A percentile compares a stretch with the other conserved stretches of the same genome.
Conservation (phyloP, 2,888 invertebrate species). For the Drosophila pegasa region DNA sequence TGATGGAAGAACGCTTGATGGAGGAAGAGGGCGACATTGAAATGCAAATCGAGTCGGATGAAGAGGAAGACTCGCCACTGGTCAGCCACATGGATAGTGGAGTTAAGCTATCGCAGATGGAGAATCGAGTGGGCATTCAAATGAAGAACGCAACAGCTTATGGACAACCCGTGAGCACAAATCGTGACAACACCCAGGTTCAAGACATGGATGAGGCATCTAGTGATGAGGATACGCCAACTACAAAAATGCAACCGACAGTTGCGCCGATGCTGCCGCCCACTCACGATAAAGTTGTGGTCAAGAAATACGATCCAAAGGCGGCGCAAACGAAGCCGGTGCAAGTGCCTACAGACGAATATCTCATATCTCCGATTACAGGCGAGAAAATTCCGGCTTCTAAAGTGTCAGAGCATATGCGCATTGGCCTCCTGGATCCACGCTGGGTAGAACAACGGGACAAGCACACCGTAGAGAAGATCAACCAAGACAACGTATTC, state of each 20-base stretch:
- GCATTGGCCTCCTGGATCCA: slow-evolving; percentile 97
- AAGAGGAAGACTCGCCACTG: slow-evolving; percentile 86
- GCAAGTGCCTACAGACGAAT: slow-evolving; percentile 92
- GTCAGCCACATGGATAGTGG: slow-evolving; percentile 63
- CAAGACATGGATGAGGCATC: slow-evolving; percentile 98
- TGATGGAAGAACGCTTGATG: slow-evolving; percentile 93
- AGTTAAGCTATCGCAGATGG: slow-evolving; percentile 88
- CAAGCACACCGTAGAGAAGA: slow-evolving; percentile 95
- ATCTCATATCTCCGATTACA: slow-evolving; percentile 98
- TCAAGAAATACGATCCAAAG: slow-evolving; percentile 99
- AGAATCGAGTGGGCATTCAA: slow-evolving; percentile 86
- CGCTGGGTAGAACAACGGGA: slow-evolving; percentile 99
- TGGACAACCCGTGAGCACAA: slow-evolving; percentile 67
- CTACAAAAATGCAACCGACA: slow-evolving; percentile 83
- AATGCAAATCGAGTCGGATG: slow-evolving; percentile 95
- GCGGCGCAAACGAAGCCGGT: slow-evolving; percentile 87
- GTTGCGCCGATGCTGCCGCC: slow-evolving; percentile 91
- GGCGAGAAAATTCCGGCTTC: slow-evolving; percentile 98
- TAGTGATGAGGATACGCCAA: slow-evolving; percentile 88
- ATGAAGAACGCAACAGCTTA: slow-evolving; percentile 85
- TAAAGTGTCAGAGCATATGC: slow-evolving; percentile 99
- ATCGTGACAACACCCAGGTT: slow-evolving; percentile 87
- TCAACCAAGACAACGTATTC: slow-evolving; percentile 91
- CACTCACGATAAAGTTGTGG: slow-evolving; percentile 95
- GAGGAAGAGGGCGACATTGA: slow-evolving; percentile 93